Conservation (phyloP, 2,797 vertebrate species). For the Gadopsis bispinosus region DNA sequence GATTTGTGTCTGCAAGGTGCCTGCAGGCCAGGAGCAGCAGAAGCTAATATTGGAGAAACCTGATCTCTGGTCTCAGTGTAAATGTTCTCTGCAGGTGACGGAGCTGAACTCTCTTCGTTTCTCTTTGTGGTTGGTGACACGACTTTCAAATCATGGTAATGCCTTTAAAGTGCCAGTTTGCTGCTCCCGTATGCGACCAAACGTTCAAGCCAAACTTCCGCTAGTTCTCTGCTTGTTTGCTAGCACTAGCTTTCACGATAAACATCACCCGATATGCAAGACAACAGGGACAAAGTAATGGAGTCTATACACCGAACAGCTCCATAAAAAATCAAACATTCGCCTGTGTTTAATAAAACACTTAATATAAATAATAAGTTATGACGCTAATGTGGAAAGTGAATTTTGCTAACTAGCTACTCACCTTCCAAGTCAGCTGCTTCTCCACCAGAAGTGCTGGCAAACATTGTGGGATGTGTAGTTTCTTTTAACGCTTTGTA, state of each 20-base stretch:
- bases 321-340: fast-evolving
- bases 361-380: background rate
- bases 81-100: too few species aligned
- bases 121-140: background rate
- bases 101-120: too few species aligned
- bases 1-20: too few species aligned
- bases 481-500: conserved; percentile 8
- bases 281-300: background rate
- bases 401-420: background rate
- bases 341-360: background rate
- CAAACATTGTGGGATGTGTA: conserved; percentile 2
- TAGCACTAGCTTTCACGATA: conserved; percentile 39
- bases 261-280: background rate
- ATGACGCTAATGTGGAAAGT: fast-evolving
- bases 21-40: too few species aligned
- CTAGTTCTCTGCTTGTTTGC: background rate
- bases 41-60: too few species aligned
- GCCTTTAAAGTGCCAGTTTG: fast-evolving
- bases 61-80: too few species aligned
- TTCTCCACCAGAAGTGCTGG: conserved; percentile 5
- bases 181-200: background rate
- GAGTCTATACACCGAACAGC: background rate
- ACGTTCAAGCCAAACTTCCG: background rate
- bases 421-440: conserved; percentile 43
- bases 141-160: fast-evolving